phyloP scores from a whole-genome alignment of 2,888 invertebrate species.

The Lasioglossum vierecki region DNA sequence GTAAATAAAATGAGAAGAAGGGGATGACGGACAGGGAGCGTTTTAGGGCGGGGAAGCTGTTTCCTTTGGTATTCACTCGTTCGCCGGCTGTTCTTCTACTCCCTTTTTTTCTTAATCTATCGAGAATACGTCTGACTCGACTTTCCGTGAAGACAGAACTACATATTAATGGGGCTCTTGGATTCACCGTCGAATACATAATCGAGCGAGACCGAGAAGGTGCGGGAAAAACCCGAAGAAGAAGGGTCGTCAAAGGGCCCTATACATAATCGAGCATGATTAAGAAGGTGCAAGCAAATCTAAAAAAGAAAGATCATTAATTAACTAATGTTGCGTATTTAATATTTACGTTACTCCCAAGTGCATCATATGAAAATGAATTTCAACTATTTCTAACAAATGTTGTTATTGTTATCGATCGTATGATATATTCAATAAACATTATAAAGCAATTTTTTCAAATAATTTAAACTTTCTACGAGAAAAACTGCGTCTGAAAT shows the following conservation, averaged over 20 bases:
- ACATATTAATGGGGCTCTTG: slow-evolving; percentile 22
- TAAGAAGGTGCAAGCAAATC: not conserved
- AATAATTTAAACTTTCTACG: no score
- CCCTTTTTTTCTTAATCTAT: slow-evolving; percentile 44
- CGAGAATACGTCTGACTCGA: slow-evolving; percentile 16
- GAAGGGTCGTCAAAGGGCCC: not conserved
- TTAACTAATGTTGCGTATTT: no score
- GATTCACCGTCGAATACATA: not conserved
- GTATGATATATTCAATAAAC: no score
- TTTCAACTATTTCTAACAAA: not conserved
- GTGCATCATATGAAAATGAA: no score
- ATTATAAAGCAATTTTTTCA: no score
- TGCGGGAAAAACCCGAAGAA: not conserved
- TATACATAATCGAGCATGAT: not conserved
- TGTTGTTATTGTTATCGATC: no score
- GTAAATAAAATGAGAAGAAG: slow-evolving; percentile 72
- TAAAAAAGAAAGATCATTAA: no score
- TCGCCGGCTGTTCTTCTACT: slow-evolving; percentile 71
- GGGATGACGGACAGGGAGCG: slow-evolving; percentile 81
- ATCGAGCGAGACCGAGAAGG: not conserved
- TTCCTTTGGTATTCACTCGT: slow-evolving; percentile 69
- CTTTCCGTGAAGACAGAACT: slow-evolving; percentile 9
- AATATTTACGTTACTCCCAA: no score
- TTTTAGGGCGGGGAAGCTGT: slow-evolving; percentile 76
- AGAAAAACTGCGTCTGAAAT: no score